phyloP scores from a whole-genome alignment of 2,797 vertebrate species.

The Halcyon chelicuti region DNA sequence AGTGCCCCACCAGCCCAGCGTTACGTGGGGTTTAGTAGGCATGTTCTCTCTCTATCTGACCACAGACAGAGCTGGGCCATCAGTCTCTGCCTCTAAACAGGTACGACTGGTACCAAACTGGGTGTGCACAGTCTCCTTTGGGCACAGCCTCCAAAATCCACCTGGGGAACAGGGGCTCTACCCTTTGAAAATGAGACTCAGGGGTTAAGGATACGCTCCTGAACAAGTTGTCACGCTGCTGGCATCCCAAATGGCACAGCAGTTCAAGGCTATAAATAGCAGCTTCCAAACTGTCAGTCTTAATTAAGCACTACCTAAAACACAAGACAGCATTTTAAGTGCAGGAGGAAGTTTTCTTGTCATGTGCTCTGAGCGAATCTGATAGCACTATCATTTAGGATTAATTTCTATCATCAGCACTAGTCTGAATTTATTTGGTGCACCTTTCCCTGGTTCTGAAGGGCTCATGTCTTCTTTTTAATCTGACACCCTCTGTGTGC shows the following conservation, averaged over 20 bases:
- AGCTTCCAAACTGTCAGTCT: constrained; percentile 39
- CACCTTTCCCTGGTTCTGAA: background rate
- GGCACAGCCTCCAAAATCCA: background rate
- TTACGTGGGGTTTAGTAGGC: background rate
- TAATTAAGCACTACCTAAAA: constrained; percentile 59
- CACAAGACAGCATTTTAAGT: constrained; percentile 42
- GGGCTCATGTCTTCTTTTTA: background rate
- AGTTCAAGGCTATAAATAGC: constrained; percentile 48
- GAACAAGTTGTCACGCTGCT: background rate
- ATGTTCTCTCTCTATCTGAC: background rate
- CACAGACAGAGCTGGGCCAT: background rate
- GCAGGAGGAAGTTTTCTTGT: constrained; percentile 32
- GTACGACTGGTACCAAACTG: background rate
- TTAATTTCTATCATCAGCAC: background rate
- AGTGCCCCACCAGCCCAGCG: background rate
- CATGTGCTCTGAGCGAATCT: constrained; percentile 15
- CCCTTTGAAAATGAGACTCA: background rate
- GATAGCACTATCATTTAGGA: constrained; percentile 11
- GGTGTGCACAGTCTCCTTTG: background rate
- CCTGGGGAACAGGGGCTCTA: background rate
- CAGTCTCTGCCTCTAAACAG: background rate
- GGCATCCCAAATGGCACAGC: background rate
- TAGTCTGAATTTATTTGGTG: background rate
- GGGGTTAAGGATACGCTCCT: background rate
- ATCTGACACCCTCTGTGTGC: background rate